Evolutionary conservation across 2,113 vertebrate species (phyloP).

Genomic region (Bubo scandiacus): DNA sequence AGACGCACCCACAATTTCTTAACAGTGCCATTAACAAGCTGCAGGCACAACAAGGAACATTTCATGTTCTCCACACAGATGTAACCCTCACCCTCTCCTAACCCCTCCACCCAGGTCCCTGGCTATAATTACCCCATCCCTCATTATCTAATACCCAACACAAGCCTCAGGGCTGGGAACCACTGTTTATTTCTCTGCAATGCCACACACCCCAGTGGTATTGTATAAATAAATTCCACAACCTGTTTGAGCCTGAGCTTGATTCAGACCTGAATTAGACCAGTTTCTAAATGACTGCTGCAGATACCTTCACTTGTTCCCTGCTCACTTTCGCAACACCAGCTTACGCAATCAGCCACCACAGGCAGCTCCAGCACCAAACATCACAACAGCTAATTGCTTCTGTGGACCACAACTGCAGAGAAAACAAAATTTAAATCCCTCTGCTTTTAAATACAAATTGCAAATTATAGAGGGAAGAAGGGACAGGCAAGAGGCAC

Average conservation of each 20-base stretch:
- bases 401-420: not conserved
- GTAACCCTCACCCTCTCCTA: not conserved
- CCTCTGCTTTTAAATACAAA: not conserved
- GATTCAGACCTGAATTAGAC: not conserved
- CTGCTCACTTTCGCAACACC: not conserved
- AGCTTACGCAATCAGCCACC: not conserved
- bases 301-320: not conserved
- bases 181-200: not conserved
- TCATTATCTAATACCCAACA: not conserved
- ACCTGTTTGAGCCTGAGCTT: slow-evolving; percentile 42
- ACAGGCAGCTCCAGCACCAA: not conserved
- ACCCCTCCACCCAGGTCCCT: slow-evolving; percentile 31
- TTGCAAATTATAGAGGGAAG: not conserved
- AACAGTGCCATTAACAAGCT: not conserved
- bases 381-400: not conserved
- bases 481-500: not conserved
- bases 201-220: not conserved
- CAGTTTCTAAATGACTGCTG: not conserved
- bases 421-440: not conserved
- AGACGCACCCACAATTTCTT: not conserved
- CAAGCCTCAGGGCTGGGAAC: slow-evolving; percentile 16
- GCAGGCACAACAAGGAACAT: not conserved
- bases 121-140: not conserved
- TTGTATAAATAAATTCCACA: slow-evolving; percentile 47
- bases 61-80: not conserved